Percentiles rank a stretch among this genome's conserved stretches.
Evolutionary conservation across 2,797 vertebrate species (phyloP).

Genomic region (Tragelaphus oryx): DNA sequence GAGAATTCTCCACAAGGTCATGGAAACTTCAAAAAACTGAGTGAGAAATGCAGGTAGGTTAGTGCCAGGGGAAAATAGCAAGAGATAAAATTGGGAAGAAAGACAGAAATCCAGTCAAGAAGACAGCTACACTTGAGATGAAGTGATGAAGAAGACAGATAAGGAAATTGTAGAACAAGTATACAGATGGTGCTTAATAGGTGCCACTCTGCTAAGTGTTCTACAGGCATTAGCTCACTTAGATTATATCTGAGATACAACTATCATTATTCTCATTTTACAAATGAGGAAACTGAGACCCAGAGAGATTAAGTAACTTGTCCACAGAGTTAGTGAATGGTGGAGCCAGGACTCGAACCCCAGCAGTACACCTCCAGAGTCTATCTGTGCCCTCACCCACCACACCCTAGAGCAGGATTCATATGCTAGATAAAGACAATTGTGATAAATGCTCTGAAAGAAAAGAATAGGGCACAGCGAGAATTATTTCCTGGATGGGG

Average conservation of each 20-base stretch:
- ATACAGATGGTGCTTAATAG: not conserved
- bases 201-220: not conserved
- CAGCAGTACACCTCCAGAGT: not conserved
- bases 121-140: not conserved
- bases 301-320: not conserved
- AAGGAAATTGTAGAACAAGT: not conserved
- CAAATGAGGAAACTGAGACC: not conserved
- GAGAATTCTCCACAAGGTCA: not conserved
- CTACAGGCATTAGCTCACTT: not conserved
- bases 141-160: not conserved
- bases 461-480: not conserved
- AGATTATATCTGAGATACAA: not conserved
- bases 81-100: not conserved
- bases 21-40: not conserved
- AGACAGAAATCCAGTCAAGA: not conserved
- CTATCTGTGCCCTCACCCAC: not conserved
- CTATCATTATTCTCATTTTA: not conserved
- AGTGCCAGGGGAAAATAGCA: not conserved
- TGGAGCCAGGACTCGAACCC: not conserved
- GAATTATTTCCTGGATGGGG: not conserved
- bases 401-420: not conserved
- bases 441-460: not conserved
- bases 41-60: not conserved
- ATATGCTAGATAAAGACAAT: not conserved
- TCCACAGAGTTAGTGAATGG: not conserved